Evolutionary conservation across 2,888 invertebrate genomes (phyloP), one percentile per base, ranked within the genome.

Genomic region (Galeruca laticollis): DNA sequence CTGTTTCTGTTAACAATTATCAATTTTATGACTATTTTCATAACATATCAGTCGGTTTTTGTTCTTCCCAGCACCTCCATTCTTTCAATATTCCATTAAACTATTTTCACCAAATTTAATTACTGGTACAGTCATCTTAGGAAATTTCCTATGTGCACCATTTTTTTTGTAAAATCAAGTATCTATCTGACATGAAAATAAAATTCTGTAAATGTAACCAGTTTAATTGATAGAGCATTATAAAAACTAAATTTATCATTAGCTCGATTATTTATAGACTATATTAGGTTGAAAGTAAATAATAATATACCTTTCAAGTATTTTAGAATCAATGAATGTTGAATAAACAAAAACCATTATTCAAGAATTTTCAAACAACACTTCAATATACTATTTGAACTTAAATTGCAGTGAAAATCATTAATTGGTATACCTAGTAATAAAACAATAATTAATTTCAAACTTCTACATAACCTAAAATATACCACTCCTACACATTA

Each of bases 381-480:
- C n/a, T n/a, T n/a, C n/a, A n/a, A n/a, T n/a, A n/a, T 40, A 40
- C 13, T n/a, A n/a, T 13, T 40, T 40, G n/a, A n/a, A n/a, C n/a
- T n/a, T n/a, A n/a, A 40, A 40, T 47, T 47, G 15, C 9, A 18
- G 3, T 18, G 47, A 47, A 47, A 47, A 47, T 0, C 5, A 47
- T 47, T 47, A 15, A 56, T 56, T 56, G 15, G 15, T 13, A 11
- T 35, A 56, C 35, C 35, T 56, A 56, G 3, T 56, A 35, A 56
- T 35, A 18, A 56, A 60, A 47, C 40, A 40, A 40, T 26, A 60
- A 60, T 26, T 47, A 51, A 51, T 20, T 37, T 47, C 40, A 54
- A 11, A 40, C 37, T 26, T 18, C 47, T 33, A 57, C 65, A 65
- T 65, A 65, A 65, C 65, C 65, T 65, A 57, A 26, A 60, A 31